Evolutionary conservation across 2,888 invertebrate species (phyloP), one percentile per base, ranked within the genome.

Genomic region (Ptychoptera albimana): DNA sequence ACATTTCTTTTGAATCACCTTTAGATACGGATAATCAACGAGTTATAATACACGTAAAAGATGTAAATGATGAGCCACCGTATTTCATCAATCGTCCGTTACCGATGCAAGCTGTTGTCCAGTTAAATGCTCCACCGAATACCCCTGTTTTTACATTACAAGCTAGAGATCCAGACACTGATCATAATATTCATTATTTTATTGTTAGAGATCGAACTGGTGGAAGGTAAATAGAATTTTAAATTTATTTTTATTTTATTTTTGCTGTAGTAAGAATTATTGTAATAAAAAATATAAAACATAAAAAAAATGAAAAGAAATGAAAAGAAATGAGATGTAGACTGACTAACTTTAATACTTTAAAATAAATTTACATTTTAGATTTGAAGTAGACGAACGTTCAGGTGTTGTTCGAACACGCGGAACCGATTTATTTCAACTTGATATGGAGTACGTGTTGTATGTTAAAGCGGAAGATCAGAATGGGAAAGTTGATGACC

Each of bases 41-140:
- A 43, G 89, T 94, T 44, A 92, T 91, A 53, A 89, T 96, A 60
- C 87, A 86, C 65, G 85, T 96, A 52, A 85, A 87, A 60, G 94
- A 96, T 65, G 86, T 93, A 44, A 96, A 96, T 68, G 96, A 97
- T 63, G 97, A 97, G 64, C 83, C 87, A 1, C 66, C 97, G 1
- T 88, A 91, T 66, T 96, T 98, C 72, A 87, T 94, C 69, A 98
- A 97, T 69, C 79, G 88, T 2, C 97, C 97, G 0, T 69, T 89
- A 51, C 97, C 97, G 13, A 96, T 94, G 88, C 89, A 94, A 66
- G 89, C 96, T 1, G 93, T 96, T 48, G 93, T 96, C 1, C 92
- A 94, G 59, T 74, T 92, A 44, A 94, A 94, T 62, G 93, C 94
- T 4, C 86, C 91, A 4, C 86, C 91, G 35, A 94, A 93, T 63